Conservation (phyloP, 1,140 invertebrate species). For the Cataglyphis hispanica region DNA sequence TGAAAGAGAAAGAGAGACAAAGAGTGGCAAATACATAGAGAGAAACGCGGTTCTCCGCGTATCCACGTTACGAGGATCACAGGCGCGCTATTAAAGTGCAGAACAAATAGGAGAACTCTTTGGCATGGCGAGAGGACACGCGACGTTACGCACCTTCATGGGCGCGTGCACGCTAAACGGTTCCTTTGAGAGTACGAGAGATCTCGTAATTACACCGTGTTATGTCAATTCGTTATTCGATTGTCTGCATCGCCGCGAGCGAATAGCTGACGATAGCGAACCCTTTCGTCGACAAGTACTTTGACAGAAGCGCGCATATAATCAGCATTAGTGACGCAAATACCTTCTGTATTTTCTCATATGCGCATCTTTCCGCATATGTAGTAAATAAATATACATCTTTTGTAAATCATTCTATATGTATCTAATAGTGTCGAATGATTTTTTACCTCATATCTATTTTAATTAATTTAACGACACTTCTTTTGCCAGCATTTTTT, state of each 20-base stretch:
- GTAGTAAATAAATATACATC: neutral
- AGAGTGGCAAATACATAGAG: slow-evolving; percentile 4
- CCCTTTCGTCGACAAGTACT: slow-evolving; percentile 13
- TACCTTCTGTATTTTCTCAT: neutral
- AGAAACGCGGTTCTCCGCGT: slow-evolving; percentile 33
- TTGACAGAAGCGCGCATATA: neutral
- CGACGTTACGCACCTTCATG: slow-evolving; percentile 56
- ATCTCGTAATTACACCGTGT: slow-evolving; percentile 38
- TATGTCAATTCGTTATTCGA: slow-evolving; percentile 53
- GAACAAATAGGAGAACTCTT: slow-evolving; percentile 75
- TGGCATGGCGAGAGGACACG: slow-evolving; percentile 54
- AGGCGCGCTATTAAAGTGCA: slow-evolving; percentile 77
- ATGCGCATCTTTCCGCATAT: neutral
- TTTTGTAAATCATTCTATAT: neutral
- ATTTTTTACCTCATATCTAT: neutral
- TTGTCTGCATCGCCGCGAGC: neutral
- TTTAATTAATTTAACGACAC: neutral
- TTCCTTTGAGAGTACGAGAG: slow-evolving; percentile 66
- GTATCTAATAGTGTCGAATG: neutral
- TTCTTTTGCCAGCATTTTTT: neutral
- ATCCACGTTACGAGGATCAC: slow-evolving; percentile 54
- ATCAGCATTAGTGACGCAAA: neutral
- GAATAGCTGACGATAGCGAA: slow-evolving; percentile 33
- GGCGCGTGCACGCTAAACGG: slow-evolving; percentile 45
- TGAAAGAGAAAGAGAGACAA: neutral